Evolutionary conservation across 2,888 invertebrate genomes (phyloP).

Genomic region (Diloba caeruleocephala): DNA sequence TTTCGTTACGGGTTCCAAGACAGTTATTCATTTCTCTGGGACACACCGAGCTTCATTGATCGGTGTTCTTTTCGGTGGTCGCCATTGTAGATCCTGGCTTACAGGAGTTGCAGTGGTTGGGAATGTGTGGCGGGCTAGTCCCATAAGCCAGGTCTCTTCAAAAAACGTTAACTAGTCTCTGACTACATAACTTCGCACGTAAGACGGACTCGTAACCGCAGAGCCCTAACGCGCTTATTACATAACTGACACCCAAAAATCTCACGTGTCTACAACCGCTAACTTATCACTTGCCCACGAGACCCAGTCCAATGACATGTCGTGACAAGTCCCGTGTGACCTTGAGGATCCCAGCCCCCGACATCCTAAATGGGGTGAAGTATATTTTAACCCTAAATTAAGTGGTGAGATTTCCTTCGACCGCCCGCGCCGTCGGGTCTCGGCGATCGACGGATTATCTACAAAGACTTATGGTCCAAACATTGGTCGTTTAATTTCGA

Average conservation of each 20-base stretch:
- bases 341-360: slow-evolving; percentile 65
- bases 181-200: too few relatives aligned
- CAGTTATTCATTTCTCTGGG: too few relatives aligned
- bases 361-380: slow-evolving; percentile 67
- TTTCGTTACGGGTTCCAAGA: too few relatives aligned
- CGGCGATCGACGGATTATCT: slow-evolving; percentile 25
- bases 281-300: slow-evolving; percentile 3
- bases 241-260: neutral
- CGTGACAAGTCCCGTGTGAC: slow-evolving; percentile 64
- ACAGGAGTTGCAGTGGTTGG: too few relatives aligned
- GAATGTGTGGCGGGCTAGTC: too few relatives aligned
- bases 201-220: too few relatives aligned
- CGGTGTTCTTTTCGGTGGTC: too few relatives aligned
- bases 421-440: slow-evolving; percentile 81
- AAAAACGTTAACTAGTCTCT: too few relatives aligned
- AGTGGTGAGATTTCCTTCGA: slow-evolving; percentile 73
- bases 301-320: slow-evolving; percentile 44
- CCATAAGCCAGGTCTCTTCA: too few relatives aligned
- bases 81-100: too few relatives aligned
- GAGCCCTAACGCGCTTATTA: too few relatives aligned
- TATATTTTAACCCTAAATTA: slow-evolving; percentile 83
- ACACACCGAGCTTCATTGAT: too few relatives aligned
- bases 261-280: neutral
- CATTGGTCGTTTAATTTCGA: slow-evolving; percentile 10
- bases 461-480: slow-evolving; percentile 51